Conservation (phyloP, 1,140 invertebrate species). For the Carcinoscorpius rotundicauda region DNA sequence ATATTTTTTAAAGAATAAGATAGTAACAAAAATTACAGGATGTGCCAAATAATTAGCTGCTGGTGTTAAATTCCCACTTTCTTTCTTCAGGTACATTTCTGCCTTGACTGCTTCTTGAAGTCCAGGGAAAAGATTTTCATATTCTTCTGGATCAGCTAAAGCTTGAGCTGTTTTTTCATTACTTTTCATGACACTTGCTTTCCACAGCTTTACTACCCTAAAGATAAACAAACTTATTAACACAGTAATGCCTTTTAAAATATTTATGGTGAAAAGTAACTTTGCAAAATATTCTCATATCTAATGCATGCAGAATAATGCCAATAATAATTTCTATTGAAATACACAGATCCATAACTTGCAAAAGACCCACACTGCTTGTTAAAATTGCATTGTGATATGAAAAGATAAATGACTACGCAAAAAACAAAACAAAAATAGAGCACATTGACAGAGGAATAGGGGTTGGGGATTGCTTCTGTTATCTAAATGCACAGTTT, state of each 20-base stretch:
- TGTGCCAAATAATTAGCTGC: conserved; percentile 17
- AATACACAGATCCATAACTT: too few species aligned
- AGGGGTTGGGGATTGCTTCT: too few species aligned
- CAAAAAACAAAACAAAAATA: too few species aligned
- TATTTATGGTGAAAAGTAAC: background rate
- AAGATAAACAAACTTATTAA: conserved; percentile 2
- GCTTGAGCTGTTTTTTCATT: conserved; percentile 83
- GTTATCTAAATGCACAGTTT: too few species aligned
- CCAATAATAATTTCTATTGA: too few species aligned
- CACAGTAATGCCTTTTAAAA: conserved; percentile 6
- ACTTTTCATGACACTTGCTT: conserved; percentile 42
- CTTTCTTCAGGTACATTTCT: conserved; percentile 49
- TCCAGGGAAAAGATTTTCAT: conserved; percentile 93
- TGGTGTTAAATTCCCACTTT: conserved; percentile 17
- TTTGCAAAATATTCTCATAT: too few species aligned
- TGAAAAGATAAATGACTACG: too few species aligned
- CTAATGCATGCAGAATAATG: too few species aligned
- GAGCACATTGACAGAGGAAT: too few species aligned
- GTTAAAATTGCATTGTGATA: too few species aligned
- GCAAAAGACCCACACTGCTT: too few species aligned
- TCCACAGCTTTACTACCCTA: conserved; percentile 68
- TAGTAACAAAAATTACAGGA: conserved; percentile 23
- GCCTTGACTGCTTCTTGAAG: conserved; percentile 59
- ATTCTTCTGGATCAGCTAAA: conserved; percentile 86
- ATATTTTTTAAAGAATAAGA: background rate